Evolutionary conservation across 1,140 invertebrate species (phyloP).

Genomic region (Drosophila miranda): DNA sequence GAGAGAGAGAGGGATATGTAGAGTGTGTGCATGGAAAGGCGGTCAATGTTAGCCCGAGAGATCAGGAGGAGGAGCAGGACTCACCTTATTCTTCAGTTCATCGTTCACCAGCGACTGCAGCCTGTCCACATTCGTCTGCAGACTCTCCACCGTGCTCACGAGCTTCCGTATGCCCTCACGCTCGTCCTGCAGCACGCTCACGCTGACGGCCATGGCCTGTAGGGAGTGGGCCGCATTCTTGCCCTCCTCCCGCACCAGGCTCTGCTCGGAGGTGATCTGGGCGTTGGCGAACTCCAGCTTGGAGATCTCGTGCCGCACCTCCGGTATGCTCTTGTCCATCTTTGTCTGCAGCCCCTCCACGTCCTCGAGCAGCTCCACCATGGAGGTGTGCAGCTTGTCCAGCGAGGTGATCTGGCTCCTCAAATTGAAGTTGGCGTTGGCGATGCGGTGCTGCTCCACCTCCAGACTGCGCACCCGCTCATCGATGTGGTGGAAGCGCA

Average conservation of each 20-base stretch:
- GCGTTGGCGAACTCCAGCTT: slow-evolving; percentile 89
- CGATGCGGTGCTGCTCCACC: slow-evolving; percentile 83
- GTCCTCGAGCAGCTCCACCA: slow-evolving; percentile 89
- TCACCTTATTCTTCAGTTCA: slow-evolving; percentile 65
- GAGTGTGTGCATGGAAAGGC: background rate
- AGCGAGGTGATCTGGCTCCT: slow-evolving; percentile 86
- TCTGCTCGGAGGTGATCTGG: slow-evolving; percentile 86
- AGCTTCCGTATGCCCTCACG: slow-evolving; percentile 77
- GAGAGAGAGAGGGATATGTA: background rate
- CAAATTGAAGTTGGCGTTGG: slow-evolving; percentile 85
- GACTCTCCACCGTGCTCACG: slow-evolving; percentile 82
- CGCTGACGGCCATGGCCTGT: slow-evolving; percentile 89
- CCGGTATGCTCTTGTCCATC: slow-evolving; percentile 88
- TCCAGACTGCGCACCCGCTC: slow-evolving; percentile 83
- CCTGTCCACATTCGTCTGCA: slow-evolving; percentile 83
- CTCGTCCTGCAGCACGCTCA: slow-evolving; percentile 88
- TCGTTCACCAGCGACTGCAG: slow-evolving; percentile 83
- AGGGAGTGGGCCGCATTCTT: slow-evolving; percentile 88
- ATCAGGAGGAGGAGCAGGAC: slow-evolving; percentile 83
- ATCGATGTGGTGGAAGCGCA: slow-evolving; percentile 78
- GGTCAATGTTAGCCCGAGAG: slow-evolving; percentile 35
- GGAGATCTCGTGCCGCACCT: slow-evolving; percentile 89
- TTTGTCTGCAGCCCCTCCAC: slow-evolving; percentile 89
- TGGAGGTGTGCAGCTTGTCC: slow-evolving; percentile 88
- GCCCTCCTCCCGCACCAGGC: slow-evolving; percentile 89